Percentiles rank a stretch among this genome's conserved stretches.
Evolutionary conservation across 2,113 vertebrate genomes (phyloP).

Genomic region (Prinia subflava): DNA sequence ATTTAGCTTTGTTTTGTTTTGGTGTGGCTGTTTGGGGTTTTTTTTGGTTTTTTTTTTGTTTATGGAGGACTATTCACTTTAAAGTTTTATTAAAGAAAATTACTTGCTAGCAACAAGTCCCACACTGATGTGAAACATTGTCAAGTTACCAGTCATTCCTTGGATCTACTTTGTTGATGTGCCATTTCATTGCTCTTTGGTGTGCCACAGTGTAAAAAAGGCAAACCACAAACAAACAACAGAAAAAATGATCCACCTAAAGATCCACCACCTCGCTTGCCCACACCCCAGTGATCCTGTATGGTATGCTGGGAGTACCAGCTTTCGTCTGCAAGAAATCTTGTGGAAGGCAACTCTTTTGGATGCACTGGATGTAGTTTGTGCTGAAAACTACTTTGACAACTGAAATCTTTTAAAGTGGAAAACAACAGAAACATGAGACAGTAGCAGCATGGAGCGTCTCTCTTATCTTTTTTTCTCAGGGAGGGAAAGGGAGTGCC

Average conservation of each 20-base stretch:
- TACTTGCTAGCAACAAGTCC: not conserved
- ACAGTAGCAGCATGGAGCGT: not conserved
- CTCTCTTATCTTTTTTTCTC: slow-evolving; percentile 5
- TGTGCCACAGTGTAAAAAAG: not conserved
- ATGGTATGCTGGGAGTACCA: rapidly evolving
- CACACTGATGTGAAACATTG: not conserved
- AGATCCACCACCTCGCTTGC: not conserved
- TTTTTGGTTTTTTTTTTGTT: not conserved
- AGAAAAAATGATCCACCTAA: not conserved
- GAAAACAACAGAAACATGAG: not conserved
- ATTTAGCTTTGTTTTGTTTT: not conserved
- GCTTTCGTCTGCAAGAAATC: not conserved
- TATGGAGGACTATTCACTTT: not conserved
- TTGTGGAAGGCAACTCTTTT: not conserved
- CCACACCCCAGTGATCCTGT: not conserved
- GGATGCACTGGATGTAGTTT: not conserved
- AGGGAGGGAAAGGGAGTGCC: slow-evolving; percentile 9
- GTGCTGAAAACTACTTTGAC: not conserved
- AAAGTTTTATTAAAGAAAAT: not conserved
- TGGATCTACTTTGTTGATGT: not conserved
- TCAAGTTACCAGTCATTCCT: not conserved
- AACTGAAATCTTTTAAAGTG: not conserved
- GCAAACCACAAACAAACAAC: not conserved
- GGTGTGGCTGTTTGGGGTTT: no score
- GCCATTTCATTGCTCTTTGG: not conserved